phyloP scores from a whole-genome alignment of 2,797 vertebrate genomes.

The Myripristis jacobus region DNA sequence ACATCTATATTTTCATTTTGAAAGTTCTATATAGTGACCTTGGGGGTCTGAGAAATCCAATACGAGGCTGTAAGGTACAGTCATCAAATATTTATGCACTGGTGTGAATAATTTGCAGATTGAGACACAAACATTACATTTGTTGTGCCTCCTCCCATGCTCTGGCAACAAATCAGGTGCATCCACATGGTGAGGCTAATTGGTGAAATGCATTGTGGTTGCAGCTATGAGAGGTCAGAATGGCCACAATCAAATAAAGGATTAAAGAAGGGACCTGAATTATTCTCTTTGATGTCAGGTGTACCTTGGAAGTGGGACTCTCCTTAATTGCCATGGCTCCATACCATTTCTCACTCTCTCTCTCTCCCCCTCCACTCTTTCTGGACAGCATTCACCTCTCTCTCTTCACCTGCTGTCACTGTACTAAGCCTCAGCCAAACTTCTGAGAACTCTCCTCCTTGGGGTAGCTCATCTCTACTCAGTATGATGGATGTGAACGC shows the following conservation, averaged over 20 bases:
- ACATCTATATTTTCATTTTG: conserved; percentile 72
- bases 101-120: conserved; percentile 73
- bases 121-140: conserved; percentile 67
- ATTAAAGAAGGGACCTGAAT: conserved; percentile 66
- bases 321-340: conserved; percentile 63
- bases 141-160: conserved; percentile 48
- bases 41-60: conserved; percentile 45
- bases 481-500: conserved; percentile 47
- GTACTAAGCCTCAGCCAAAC: conserved; percentile 31
- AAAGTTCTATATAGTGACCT: conserved; percentile 54
- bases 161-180: conserved; percentile 67
- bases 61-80: conserved; percentile 63
- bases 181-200: conserved; percentile 66
- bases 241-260: conserved; percentile 75
- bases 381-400: conserved; percentile 41
- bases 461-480: conserved; percentile 44
- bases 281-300: conserved; percentile 79
- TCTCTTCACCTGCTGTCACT: conserved; percentile 50
- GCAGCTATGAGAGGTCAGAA: conserved; percentile 64
- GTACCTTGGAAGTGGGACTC: conserved; percentile 57
- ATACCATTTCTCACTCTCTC: conserved; percentile 21
- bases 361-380: conserved; percentile 22
- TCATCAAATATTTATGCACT: conserved; percentile 71
- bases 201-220: conserved; percentile 70
- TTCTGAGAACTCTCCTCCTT: conserved; percentile 35